Evolutionary conservation across 2,888 invertebrate species (phyloP).

Genomic region (Rhabditophanes sp.): DNA sequence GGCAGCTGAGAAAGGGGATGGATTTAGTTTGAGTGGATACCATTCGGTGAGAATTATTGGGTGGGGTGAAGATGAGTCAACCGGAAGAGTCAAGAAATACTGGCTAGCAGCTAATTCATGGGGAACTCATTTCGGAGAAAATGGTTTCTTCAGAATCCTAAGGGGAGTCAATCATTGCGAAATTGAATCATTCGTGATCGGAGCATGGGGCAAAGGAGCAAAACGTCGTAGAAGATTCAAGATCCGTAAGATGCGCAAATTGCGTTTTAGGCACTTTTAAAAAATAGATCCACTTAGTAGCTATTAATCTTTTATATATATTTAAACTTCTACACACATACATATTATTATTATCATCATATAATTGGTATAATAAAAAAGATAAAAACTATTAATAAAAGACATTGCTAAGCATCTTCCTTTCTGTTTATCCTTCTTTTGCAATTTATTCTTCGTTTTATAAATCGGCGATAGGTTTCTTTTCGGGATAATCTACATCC

Average conservation of each 20-base stretch:
- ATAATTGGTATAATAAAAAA: too few species aligned
- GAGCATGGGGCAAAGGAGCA: slow-evolving; percentile 34
- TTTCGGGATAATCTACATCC: too few species aligned
- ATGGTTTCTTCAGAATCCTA: slow-evolving; percentile 70
- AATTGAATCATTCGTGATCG: slow-evolving; percentile 74
- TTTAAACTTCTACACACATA: too few species aligned
- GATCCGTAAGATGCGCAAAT: slow-evolving; percentile 25
- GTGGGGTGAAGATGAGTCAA: slow-evolving; percentile 63
- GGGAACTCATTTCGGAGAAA: slow-evolving; percentile 78
- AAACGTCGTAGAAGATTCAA: slow-evolving; percentile 30
- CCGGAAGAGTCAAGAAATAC: slow-evolving; percentile 56
- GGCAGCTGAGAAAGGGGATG: slow-evolving; percentile 21
- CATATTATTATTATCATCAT: too few species aligned
- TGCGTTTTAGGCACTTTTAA: too few species aligned
- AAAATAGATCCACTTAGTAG: too few species aligned
- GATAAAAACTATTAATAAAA: too few species aligned
- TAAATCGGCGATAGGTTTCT: too few species aligned
- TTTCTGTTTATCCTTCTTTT: too few species aligned
- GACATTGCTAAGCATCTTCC: too few species aligned
- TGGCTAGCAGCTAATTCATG: slow-evolving; percentile 87
- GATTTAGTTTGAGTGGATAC: slow-evolving; percentile 49
- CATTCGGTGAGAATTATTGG: slow-evolving; percentile 81
- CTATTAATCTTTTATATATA: too few species aligned
- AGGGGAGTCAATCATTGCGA: slow-evolving; percentile 71
- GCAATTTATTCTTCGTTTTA: too few species aligned